A percentile compares a stretch with the other conserved stretches of the same genome.
Conservation (phyloP, 2,113 vertebrate species). For the Pelodiscus sinensis region DNA sequence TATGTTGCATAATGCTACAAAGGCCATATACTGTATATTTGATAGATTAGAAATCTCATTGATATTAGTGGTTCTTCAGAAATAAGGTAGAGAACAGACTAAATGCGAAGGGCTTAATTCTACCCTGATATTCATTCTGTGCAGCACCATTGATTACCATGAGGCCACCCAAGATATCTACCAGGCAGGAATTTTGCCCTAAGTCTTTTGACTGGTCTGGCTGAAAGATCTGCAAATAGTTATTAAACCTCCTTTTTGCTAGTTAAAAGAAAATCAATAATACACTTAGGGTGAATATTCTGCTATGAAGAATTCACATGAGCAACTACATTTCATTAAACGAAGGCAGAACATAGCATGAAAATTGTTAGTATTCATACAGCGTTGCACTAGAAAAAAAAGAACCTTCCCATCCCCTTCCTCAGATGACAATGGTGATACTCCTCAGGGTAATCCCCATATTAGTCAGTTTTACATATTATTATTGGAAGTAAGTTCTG, state of each 20-base stretch:
- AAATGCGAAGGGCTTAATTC: not conserved
- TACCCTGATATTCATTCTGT: not conserved
- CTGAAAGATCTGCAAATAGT: slow-evolving; percentile 68
- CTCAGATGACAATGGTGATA: not conserved
- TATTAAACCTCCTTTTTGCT: slow-evolving; percentile 77
- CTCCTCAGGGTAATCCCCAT: not conserved
- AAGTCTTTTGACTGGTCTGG: not conserved
- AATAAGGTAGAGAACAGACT: not conserved
- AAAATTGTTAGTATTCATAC: slow-evolving; percentile 11
- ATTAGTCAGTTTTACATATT: slow-evolving; percentile 31
- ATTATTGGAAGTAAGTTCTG: slow-evolving; percentile 17
- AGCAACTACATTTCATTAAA: not conserved
- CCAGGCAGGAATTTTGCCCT: not conserved
- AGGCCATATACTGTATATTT: not conserved
- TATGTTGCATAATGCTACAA: not conserved
- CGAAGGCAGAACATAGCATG: not conserved
- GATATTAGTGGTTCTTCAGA: not conserved
- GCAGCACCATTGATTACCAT: not conserved
- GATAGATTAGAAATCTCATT: not conserved
- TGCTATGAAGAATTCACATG: not conserved
- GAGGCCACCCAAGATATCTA: not conserved
- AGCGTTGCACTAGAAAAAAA: not conserved
- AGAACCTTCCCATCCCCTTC: not conserved
- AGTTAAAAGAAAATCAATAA: not conserved
- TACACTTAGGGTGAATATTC: not conserved